phyloP scores from a whole-genome alignment of 2,113 vertebrate species.

The Rhea americana region DNA sequence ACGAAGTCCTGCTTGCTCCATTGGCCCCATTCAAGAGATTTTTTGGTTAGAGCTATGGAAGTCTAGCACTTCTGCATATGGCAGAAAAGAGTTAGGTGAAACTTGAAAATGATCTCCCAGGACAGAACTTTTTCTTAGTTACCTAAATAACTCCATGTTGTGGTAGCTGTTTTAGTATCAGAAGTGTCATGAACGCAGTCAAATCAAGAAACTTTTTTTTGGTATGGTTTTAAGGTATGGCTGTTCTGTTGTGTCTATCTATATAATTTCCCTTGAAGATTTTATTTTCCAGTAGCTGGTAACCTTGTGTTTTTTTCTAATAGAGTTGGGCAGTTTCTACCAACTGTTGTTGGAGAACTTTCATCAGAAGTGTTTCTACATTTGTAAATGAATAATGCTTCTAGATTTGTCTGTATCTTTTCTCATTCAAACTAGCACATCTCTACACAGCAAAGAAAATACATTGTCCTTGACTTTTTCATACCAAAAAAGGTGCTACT shows the following conservation, averaged over 20 bases:
- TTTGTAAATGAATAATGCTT: not conserved
- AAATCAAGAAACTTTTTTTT: not conserved
- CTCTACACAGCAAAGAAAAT: not conserved
- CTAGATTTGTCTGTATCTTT: not conserved
- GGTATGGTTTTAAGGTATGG: not conserved
- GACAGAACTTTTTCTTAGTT: constrained; percentile 9
- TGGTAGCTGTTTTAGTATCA: not conserved
- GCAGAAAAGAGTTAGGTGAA: not conserved
- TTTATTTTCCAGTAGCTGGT: constrained; percentile 2
- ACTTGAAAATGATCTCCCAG: not conserved
- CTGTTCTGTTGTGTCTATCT: not conserved
- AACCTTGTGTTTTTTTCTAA: constrained; percentile 7
- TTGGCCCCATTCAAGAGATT: not conserved
- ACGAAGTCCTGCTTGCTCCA: not conserved
- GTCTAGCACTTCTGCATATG: not conserved
- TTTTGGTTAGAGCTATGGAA: constrained; percentile 16
- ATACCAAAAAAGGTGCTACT: constrained; percentile 56
- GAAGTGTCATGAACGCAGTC: not conserved
- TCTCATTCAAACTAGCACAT: not conserved
- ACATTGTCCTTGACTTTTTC: constrained; percentile 59
- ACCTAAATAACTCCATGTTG: not conserved
- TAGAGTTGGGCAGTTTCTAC: not conserved
- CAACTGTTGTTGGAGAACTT: not conserved
- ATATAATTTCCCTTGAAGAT: not conserved
- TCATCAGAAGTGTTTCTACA: not conserved